Conservation (phyloP, 1,140 invertebrate species). For the Hyles vespertilio region DNA sequence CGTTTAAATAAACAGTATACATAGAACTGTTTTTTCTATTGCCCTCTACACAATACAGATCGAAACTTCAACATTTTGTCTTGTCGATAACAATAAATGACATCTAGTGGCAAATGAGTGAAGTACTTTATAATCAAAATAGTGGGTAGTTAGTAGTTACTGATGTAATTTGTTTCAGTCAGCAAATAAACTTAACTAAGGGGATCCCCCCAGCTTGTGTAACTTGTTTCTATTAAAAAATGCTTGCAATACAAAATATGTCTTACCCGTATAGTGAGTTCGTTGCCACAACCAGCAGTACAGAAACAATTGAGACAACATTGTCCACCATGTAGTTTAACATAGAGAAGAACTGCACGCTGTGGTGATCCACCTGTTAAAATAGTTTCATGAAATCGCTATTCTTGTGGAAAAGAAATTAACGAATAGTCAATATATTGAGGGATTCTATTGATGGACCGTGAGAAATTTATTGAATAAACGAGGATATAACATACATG, state of each 20-base stretch:
- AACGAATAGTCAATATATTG: neutral
- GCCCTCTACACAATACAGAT: no score
- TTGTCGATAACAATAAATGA: no score
- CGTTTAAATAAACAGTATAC: no score
- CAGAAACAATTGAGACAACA: constrained; percentile 71
- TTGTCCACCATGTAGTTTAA: constrained; percentile 65
- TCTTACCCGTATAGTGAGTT: constrained; percentile 73
- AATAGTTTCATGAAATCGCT: neutral
- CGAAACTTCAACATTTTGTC: no score
- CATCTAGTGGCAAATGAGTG: no score
- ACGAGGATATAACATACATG: constrained; percentile 35
- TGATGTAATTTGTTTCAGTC: no score
- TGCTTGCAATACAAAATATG: neutral
- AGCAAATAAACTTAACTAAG: no score
- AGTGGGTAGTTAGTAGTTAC: no score
- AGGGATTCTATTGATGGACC: neutral
- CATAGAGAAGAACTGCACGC: constrained; percentile 69
- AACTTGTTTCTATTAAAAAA: no score
- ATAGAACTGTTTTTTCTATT: no score
- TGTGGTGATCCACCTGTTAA: constrained; percentile 43
- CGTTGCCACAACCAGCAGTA: constrained; percentile 79
- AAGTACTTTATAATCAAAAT: no score
- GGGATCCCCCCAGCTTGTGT: no score
- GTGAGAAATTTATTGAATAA: neutral
- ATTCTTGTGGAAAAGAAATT: neutral